Evolutionary conservation across 2,797 vertebrate genomes (phyloP), one percentile per base, ranked within the genome.

Genomic region (Euthynnus affinis): DNA sequence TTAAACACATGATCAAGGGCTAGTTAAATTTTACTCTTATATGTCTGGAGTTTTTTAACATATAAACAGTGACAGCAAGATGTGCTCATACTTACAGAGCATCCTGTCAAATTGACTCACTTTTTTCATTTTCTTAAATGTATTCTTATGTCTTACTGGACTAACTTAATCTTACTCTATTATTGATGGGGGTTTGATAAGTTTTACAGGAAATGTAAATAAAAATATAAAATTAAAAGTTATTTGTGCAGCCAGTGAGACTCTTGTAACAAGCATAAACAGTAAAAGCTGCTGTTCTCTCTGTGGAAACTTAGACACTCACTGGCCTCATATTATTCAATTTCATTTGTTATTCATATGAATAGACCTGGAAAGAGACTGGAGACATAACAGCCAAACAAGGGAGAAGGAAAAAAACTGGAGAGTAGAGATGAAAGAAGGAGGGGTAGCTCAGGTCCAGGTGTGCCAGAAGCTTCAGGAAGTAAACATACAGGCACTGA

Each of bases 381-480:
- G 76, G 84, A 85, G 82, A 84, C 78, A 40, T 48, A 87, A 72
- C 80, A 81, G 76, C 78, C 87, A 88, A 86, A 83, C 73, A 76
- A 46, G 57, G 65, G 63, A 37, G 52, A 70, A 68, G 55, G 22
- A 44, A 73, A 51, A 53, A 68, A 78, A 70, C 56, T 42, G 76
- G 23, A 69, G 74, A 84, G 87, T 46, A 71, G 79, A 88, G 74
- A 85, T 87, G 77, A 90, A 87, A 82, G 82, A 78, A 80, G 91
- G 87, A 81, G 86, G 83, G 79, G 81, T 72, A 80, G 64, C 81
- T 82, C 44, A 65, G 81, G 79, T 93, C 91, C 94, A 95, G 95
- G 94, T 95, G 94, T 91, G 90, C 90, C 74, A 88, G 86, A 74
- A 89, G 91, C 93, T 88, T 83, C 86, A 89, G 86, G 91, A 89